Evolutionary conservation across 2,113 vertebrate species (phyloP).

Genomic region (Grammomys surdaster): DNA sequence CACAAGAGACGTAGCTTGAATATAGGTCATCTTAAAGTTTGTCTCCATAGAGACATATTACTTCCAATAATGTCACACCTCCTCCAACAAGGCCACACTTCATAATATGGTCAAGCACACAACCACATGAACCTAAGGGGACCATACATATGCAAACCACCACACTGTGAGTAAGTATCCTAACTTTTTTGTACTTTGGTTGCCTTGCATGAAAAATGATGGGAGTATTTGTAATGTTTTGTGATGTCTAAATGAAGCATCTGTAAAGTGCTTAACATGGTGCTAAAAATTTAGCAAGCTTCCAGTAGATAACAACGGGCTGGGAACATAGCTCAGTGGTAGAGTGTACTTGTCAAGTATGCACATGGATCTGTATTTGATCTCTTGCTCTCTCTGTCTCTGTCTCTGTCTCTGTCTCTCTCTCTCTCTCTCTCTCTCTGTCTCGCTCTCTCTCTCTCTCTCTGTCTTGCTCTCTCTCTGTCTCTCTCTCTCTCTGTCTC

Average conservation of each 20-base stretch:
- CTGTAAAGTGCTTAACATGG: not conserved
- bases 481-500: too few relatives aligned
- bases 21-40: not conserved
- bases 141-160: not conserved
- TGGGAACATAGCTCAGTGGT: not conserved
- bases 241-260: not conserved
- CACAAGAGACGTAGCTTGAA: not conserved
- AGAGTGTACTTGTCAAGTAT: not conserved
- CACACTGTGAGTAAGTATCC: not conserved
- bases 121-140: not conserved
- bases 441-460: too few relatives aligned
- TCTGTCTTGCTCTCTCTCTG: too few relatives aligned
- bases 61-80: not conserved
- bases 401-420: not conserved
- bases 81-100: not conserved
- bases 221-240: not conserved
- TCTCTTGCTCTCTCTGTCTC: not conserved
- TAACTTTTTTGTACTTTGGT: not conserved
- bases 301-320: not conserved
- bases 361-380: not conserved
- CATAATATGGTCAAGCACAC: not conserved
- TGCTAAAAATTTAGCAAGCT: not conserved
- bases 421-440: not conserved
- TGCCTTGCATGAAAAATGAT: slow-evolving; percentile 23
- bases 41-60: not conserved